Evolutionary conservation across 2,888 invertebrate species (phyloP).

Genomic region (Caenorhabditis sp.): DNA sequence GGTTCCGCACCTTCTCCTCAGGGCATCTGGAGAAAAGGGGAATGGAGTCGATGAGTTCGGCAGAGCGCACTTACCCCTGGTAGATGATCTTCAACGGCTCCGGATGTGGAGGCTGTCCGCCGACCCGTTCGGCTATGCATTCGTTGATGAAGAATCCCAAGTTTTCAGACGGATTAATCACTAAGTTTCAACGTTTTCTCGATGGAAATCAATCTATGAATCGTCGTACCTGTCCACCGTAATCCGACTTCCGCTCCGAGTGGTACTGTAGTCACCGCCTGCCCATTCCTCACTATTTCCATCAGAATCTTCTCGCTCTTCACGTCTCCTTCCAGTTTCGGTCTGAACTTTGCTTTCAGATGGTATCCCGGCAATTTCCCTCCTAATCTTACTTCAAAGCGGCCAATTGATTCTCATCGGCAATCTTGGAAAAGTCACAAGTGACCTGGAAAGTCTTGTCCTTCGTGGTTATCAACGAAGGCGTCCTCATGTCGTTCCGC

Average conservation of each 20-base stretch:
- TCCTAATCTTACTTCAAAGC: constrained; percentile 39
- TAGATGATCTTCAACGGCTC: constrained; percentile 75
- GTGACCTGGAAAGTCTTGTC: constrained; percentile 78
- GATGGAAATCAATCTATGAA: too few relatives aligned
- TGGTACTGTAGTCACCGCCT: constrained; percentile 72
- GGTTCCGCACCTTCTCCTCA: constrained; percentile 69
- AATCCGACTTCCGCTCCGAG: constrained; percentile 74
- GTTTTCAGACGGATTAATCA: constrained; percentile 52
- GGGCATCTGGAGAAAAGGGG: constrained; percentile 79
- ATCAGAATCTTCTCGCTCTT: constrained; percentile 69
- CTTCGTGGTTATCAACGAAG: constrained; percentile 74
- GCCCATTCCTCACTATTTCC: constrained; percentile 71
- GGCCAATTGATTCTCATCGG: constrained; percentile 55
- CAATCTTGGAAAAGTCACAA: constrained; percentile 75
- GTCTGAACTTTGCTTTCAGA: constrained; percentile 16
- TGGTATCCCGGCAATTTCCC: not conserved
- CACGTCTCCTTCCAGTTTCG: constrained; percentile 48
- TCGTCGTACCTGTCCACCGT: constrained; percentile 73
- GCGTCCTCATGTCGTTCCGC: constrained; percentile 71
- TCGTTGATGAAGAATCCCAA: constrained; percentile 76
- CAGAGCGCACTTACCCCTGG: constrained; percentile 68
- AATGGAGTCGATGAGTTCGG: not conserved
- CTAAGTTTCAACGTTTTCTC: too few relatives aligned
- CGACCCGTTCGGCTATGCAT: constrained; percentile 77
- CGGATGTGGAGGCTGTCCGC: constrained; percentile 73